phyloP scores from a whole-genome alignment of 2,113 vertebrate species.

The Equus przewalskii region DNA sequence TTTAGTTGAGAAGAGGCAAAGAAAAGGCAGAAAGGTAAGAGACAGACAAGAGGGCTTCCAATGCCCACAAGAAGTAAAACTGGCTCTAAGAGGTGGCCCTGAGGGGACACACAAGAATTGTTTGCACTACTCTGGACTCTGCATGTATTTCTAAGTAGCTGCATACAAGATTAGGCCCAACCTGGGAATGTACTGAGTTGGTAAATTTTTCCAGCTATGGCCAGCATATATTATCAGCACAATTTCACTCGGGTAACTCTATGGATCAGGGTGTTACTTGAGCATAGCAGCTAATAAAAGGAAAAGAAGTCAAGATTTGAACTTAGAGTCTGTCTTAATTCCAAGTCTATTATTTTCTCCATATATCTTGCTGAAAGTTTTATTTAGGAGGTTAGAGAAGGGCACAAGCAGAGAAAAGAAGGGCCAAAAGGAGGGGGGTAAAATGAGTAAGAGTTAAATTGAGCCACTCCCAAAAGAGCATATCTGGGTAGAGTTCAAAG shows the following conservation, averaged over 20 bases:
- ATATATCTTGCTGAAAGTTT: background rate
- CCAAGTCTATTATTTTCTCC: background rate
- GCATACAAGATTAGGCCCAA: background rate
- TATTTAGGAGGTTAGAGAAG: background rate
- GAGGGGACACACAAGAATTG: background rate
- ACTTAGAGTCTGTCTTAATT: background rate
- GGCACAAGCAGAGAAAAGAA: background rate
- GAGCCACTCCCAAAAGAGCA: background rate
- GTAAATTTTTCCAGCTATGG: background rate
- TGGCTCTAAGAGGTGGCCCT: background rate
- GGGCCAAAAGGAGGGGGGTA: background rate
- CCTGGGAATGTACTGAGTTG: background rate
- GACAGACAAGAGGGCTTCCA: background rate
- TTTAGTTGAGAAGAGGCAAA: background rate
- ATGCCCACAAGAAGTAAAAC: background rate
- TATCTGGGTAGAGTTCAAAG: background rate
- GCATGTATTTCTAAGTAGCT: background rate
- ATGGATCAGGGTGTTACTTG: background rate
- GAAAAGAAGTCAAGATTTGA: background rate
- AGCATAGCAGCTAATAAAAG: background rate
- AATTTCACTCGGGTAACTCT: background rate
- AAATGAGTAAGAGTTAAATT: background rate
- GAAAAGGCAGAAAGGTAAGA: background rate
- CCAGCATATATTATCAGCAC: background rate
- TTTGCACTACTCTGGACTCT: background rate